A percentile compares a stretch with the other conserved stretches of the same genome.
Evolutionary conservation across 2,797 vertebrate genomes (phyloP).

Genomic region (Micropoecilia bifurca): DNA sequence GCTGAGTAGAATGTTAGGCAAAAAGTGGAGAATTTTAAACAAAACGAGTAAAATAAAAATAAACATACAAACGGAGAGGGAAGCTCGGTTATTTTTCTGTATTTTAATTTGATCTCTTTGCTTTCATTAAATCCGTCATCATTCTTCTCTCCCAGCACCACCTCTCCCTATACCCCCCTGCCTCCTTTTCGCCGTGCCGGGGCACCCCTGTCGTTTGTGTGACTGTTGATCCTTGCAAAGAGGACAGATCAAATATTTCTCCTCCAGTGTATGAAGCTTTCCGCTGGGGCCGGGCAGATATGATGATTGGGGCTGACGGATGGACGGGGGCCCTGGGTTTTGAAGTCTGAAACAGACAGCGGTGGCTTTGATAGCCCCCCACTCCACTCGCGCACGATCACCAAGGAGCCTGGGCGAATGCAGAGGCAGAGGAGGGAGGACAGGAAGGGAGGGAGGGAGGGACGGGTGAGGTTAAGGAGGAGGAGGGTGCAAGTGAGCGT

Average conservation of each 20-base stretch:
- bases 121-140: constrained; percentile 37
- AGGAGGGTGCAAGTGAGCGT: constrained; percentile 47
- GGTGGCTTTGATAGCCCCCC: constrained; percentile 82
- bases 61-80: background rate
- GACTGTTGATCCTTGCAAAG: constrained; percentile 84
- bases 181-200: constrained; percentile 13
- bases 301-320: constrained; percentile 84
- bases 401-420: constrained; percentile 78
- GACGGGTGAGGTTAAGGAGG: constrained; percentile 43
- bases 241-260: constrained; percentile 87
- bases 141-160: constrained; percentile 27
- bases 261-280: constrained; percentile 77
- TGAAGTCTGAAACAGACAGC: constrained; percentile 85
- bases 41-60: background rate
- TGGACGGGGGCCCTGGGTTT: constrained; percentile 73
- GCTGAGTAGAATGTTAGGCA: background rate
- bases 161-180: constrained; percentile 31
- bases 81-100: constrained; percentile 27
- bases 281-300: constrained; percentile 75
- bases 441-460: constrained; percentile 48
- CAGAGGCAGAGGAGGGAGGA: constrained; percentile 54
- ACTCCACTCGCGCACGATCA: constrained; percentile 76
- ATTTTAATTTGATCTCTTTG: constrained; percentile 16
- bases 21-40: background rate
- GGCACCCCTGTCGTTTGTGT: constrained; percentile 67